These are phyloP conservation scores for Camponotus pennsylvanicus DNA, from an alignment of 1,140 invertebrate genomes.

Conservation along the genomic window DNA sequence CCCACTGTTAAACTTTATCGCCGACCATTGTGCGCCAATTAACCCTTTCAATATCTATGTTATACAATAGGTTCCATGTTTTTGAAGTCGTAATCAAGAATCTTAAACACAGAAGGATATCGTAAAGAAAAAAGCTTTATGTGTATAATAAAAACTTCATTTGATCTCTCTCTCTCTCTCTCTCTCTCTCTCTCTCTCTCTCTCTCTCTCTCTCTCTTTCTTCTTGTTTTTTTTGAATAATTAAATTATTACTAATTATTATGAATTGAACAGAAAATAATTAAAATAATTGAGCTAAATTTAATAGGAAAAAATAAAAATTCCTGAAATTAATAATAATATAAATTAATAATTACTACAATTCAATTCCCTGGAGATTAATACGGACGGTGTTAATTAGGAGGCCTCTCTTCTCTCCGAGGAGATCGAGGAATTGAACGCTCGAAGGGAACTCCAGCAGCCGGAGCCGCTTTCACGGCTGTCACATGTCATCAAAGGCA, in stretches of 20 bases:
- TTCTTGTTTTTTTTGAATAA: too few species aligned
- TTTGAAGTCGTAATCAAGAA: background rate
- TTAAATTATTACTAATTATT: too few species aligned
- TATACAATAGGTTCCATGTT: background rate
- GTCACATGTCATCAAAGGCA: slow-evolving; percentile 65
- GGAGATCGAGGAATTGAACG: slow-evolving; percentile 9
- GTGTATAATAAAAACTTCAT: background rate
- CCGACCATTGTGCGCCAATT: background rate
- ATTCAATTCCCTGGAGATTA: slow-evolving; percentile 19
- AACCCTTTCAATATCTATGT: background rate
- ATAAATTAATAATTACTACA: background rate
- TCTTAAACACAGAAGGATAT: background rate
- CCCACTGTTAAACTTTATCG: slow-evolving; percentile 9
- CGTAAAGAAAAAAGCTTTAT: background rate
- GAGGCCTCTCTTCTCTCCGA: background rate
- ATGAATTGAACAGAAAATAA: background rate
- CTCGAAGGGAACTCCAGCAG: background rate
- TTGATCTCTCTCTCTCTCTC: background rate
- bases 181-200: too few species aligned
- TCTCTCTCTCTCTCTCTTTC: too few species aligned
- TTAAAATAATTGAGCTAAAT: background rate
- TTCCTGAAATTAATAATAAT: background rate
- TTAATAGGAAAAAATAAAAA: background rate
- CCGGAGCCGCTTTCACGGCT: slow-evolving; percentile 12
- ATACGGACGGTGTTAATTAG: slow-evolving; percentile 49